Base-by-base conservation (phyloP, 1,140 invertebrate species). In the Macrostomum lignano region DNA sequence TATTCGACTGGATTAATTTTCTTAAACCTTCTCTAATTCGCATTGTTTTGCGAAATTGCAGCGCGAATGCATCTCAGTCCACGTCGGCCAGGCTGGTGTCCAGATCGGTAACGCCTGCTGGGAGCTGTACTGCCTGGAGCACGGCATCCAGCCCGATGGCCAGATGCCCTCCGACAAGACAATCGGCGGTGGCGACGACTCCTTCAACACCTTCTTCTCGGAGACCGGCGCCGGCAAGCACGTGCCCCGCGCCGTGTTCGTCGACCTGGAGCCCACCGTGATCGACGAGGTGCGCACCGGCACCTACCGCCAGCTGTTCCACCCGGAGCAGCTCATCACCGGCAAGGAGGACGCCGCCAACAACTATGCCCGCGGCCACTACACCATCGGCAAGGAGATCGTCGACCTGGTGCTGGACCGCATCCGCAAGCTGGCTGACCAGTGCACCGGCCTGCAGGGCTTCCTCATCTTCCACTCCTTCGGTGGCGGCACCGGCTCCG, bases 81-180 rank as follows among this genome's bases (percentile, higher is more conserved):
- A 79, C 55, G 67, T 79, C 45, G 75, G 75, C 25, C 75, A 79
- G 58, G 73, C 74, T 36, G 74, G 74, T 26, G 72, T 74, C 7
- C 74, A 78, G 58, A 74, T 77, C 48, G 74, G 73, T 41, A 75
- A 75, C 49, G 71, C 72, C 31, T 66, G 64, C 42, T 67, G 65
- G 66, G 75, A 81, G 50, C 61, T 82, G 35, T 79, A 78, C 60
- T 79, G 76, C 50, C 53, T 79, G 42, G 76, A 79, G 52, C 75
- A 78, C 59, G 73, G 73, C 17, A 79, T 81, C 48, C 73, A 77
- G 51, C 74, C 74, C 28, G 73, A 79, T 59, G 75, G 76, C 3
- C 15, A 3, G 9, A 7, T 28, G 9, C n/a, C n/a, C n/a, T n/a
- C n/a, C n/a, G n/a, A n/a, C n/a, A n/a, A n/a, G n/a, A n/a, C n/a